Evolutionary conservation across 2,797 vertebrate genomes (phyloP).

Genomic region (Oceanodroma leucorhoa): DNA sequence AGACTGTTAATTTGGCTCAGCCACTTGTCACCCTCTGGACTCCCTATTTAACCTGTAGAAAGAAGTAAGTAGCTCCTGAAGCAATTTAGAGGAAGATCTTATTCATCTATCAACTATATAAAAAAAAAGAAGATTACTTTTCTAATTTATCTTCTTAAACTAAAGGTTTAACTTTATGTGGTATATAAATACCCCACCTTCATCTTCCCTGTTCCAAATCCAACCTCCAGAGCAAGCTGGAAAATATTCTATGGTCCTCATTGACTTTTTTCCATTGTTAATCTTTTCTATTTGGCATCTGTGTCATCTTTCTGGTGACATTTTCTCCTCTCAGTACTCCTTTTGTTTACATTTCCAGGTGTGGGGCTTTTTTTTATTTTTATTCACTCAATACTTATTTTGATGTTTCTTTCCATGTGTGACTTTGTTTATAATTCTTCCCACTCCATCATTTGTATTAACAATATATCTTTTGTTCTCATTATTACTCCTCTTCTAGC

Average conservation of each 20-base stretch:
- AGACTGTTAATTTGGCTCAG: neutral
- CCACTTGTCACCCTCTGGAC: neutral
- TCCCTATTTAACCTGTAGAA: neutral
- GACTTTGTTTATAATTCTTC: neutral
- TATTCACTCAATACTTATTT: neutral
- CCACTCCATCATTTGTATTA: neutral
- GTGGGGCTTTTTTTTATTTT: neutral
- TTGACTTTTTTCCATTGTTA: neutral
- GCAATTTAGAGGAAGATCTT: neutral
- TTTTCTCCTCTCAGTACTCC: neutral
- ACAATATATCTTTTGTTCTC: neutral
- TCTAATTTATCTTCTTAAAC: neutral
- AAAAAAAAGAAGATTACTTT: neutral
- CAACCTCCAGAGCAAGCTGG: neutral
- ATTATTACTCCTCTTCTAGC: neutral
- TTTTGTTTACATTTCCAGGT: neutral
- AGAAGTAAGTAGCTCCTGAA: neutral
- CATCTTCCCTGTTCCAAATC: neutral
- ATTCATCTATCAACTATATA: neutral
- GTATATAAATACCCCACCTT: neutral
- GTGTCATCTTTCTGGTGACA: neutral
- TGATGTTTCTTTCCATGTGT: neutral
- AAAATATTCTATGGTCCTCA: neutral
- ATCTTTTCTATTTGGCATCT: neutral
- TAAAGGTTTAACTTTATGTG: neutral